These are phyloP conservation scores for Miichthys miiuy DNA, from an alignment of 2,797 vertebrate genomes.

Conservation along the genomic window DNA sequence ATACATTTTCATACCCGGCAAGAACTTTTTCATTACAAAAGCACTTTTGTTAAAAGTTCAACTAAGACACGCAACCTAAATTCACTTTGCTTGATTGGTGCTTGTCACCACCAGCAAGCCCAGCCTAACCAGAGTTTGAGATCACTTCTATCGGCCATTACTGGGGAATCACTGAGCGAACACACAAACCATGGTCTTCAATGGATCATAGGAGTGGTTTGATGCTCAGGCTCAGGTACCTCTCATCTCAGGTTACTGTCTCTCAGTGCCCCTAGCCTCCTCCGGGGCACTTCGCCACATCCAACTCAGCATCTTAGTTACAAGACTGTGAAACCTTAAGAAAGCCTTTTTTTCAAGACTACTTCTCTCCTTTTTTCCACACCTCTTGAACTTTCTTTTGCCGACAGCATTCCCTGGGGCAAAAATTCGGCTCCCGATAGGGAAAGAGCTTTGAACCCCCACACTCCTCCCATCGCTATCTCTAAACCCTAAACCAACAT, in stretches of 20 bases:
- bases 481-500: constrained; percentile 28
- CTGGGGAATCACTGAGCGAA: constrained; percentile 38
- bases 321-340: constrained; percentile 66
- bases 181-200: constrained; percentile 47
- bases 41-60: background rate
- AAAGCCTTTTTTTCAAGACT: constrained; percentile 57
- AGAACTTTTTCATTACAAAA: background rate
- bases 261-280: constrained; percentile 65
- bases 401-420: constrained; percentile 77
- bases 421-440: constrained; percentile 72
- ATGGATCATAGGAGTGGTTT: constrained; percentile 69
- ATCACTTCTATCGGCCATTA: constrained; percentile 20
- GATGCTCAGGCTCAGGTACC: constrained; percentile 71
- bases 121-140: constrained; percentile 1
- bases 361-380: constrained; percentile 57
- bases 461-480: constrained; percentile 51
- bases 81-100: background rate
- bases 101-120: background rate
- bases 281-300: constrained; percentile 69
- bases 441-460: constrained; percentile 69
- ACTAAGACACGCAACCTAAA: background rate
- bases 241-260: constrained; percentile 75
- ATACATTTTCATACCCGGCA: constrained; percentile 18
- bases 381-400: constrained; percentile 82
- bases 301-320: constrained; percentile 71